Evolutionary conservation across 2,888 invertebrate species (phyloP), one percentile per base, ranked within the genome.

Genomic region (Creontiades dilutus): DNA sequence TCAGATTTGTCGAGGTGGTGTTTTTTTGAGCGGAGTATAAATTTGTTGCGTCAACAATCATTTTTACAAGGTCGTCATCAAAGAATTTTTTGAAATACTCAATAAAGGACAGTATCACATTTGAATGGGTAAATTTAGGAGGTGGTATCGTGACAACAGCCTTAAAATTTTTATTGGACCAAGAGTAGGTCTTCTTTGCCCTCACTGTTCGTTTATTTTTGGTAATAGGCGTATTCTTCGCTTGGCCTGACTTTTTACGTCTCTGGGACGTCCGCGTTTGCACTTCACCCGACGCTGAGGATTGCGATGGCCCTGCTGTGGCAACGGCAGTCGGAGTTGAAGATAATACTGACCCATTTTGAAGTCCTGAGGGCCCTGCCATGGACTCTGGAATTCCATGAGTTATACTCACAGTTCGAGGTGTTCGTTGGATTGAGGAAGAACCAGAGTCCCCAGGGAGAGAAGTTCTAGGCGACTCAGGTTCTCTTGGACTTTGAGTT

Each of bases 11-110:
- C 5, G 57, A 57, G n/a, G 0, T 11, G 5, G 16, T 16, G 12
- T 16, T n/a, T 57, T 57, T 57, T 57, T 57, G 57, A 16, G n/a
- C 57, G 12, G 57, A 57, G n/a, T 57, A 57, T n/a, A 57, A 57
- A 57, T 57, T 57, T n/a, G 57, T 57, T 16, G 13, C 13, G 5
- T 57, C 16, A 16, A 57, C 16, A 57, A 57, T n/a, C 0, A 11
- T n/a, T 7, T 16, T 57, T 16, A n/a, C 57, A 5, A 57, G n/a
- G n/a, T 57, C 57, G 5, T 57, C 16, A 57, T 57, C 57, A 57
- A 57, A 57, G 5, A 16, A 16, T 57, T 57, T 16, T n/a, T 57
- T 57, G 57, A 57, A 57, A 57, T 57, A 57, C n/a, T 16, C 57
- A 11, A 57, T 16, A 5, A n/a, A n/a, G 0, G 57, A 57, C 19